A percentile compares a stretch with the other conserved stretches of the same genome.
phyloP scores from a whole-genome alignment of 1,140 invertebrate species.

The Eumeta japonica region DNA sequence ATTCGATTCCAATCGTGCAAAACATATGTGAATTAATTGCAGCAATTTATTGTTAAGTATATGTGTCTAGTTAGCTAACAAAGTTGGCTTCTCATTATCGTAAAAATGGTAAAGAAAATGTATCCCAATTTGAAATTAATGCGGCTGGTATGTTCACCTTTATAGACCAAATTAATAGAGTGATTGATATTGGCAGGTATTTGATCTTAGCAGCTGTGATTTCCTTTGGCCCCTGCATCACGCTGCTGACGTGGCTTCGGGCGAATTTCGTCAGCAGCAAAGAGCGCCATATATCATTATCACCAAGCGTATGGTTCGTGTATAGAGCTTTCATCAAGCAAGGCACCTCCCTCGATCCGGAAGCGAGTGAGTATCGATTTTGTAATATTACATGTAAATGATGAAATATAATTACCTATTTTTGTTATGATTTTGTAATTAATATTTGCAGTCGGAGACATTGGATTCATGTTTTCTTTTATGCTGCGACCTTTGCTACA shows the following conservation, averaged over 20 bases:
- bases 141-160: neutral
- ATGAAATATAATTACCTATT: too few species aligned
- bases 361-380: constrained; percentile 63
- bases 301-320: constrained; percentile 80
- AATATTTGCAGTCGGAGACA: too few species aligned
- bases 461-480: too few species aligned
- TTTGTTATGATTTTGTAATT: too few species aligned
- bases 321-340: constrained; percentile 87
- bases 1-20: too few species aligned
- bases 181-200: constrained; percentile 21
- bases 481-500: neutral
- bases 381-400: too few species aligned
- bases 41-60: too few species aligned
- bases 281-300: constrained; percentile 62
- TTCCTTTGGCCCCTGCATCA: constrained; percentile 75
- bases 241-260: constrained; percentile 67
- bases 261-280: constrained; percentile 56
- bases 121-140: too few species aligned
- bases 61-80: too few species aligned
- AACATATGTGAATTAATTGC: too few species aligned
- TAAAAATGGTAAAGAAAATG: too few species aligned
- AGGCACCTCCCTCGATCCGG: constrained; percentile 75
- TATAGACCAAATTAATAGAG: neutral
- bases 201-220: constrained; percentile 71
- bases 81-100: neutral